Conservation (phyloP, 2,113 vertebrate species). For the Lophochroa leadbeateri region DNA sequence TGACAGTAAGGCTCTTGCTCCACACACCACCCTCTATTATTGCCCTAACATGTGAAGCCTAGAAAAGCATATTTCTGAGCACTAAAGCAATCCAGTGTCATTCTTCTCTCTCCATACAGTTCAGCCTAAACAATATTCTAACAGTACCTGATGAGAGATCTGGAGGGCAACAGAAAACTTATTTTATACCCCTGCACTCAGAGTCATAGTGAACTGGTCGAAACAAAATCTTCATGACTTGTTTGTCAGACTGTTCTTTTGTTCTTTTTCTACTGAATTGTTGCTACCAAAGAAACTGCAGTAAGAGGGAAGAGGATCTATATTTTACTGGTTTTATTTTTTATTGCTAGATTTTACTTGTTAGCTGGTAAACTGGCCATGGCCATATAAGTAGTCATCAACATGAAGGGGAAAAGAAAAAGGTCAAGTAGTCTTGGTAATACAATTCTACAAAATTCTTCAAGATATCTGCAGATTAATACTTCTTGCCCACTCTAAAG, state of each 20-base stretch:
- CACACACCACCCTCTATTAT: neutral
- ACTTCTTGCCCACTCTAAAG: neutral
- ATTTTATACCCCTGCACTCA: neutral
- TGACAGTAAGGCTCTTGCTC: rapidly evolving
- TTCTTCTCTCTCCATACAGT: neutral
- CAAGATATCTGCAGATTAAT: neutral
- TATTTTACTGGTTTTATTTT: neutral
- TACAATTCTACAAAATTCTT: neutral
- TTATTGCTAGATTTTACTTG: neutral
- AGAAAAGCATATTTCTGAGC: neutral
- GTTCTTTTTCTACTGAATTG: neutral
- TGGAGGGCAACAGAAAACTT: neutral
- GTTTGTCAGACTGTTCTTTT: neutral
- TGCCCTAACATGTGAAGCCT: neutral
- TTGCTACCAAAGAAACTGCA: neutral
- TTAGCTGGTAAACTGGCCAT: neutral
- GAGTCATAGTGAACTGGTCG: neutral
- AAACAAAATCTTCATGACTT: neutral
- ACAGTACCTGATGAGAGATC: neutral
- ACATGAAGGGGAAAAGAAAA: neutral
- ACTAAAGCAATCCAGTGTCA: neutral
- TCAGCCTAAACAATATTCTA: neutral
- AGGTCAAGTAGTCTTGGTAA: neutral
- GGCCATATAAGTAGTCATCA: neutral
- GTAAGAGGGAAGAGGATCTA: neutral